Evolutionary conservation across 2,797 vertebrate species (phyloP).

Genomic region (Trachops cirrhosus): DNA sequence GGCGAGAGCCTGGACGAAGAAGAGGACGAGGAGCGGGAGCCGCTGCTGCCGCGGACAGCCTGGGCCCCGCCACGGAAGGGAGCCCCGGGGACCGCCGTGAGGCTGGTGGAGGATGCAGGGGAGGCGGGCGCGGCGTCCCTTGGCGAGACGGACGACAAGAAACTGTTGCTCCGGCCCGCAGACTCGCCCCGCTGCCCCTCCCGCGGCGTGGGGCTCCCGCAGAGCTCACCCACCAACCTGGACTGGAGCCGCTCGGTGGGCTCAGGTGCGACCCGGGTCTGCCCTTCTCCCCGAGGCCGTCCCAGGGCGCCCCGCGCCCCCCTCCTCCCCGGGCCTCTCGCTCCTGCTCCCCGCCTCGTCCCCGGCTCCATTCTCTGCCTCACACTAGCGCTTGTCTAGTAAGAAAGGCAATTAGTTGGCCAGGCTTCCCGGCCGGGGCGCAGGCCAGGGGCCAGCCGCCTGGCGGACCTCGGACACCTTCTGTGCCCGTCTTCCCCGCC

Average conservation of each 20-base stretch:
- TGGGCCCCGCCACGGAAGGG: conserved; percentile 34
- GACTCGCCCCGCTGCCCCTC: neutral
- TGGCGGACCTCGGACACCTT: fast-evolving
- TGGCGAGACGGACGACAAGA: neutral
- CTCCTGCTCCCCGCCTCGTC: neutral
- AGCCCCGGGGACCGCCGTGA: conserved; percentile 60
- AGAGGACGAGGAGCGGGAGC: conserved; percentile 78
- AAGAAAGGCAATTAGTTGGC: neutral
- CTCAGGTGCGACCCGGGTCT: conserved; percentile 51
- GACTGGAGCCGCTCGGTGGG: neutral
- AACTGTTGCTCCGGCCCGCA: neutral
- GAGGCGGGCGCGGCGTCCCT: conserved; percentile 43
- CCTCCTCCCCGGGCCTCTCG: neutral
- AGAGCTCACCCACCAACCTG: neutral
- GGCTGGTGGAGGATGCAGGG: neutral
- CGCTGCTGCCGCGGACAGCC: conserved; percentile 75
- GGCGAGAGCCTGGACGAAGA: conserved; percentile 21
- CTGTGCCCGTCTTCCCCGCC: neutral
- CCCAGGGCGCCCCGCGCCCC: neutral
- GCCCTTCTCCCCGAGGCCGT: no score
- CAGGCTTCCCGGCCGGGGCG: neutral
- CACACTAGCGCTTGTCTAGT: neutral
- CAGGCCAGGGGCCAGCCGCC: neutral
- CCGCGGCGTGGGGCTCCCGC: no score
- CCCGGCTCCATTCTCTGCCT: neutral